Evolutionary conservation across 1,140 invertebrate species (phyloP).

Genomic region (Wasmannia auropunctata): DNA sequence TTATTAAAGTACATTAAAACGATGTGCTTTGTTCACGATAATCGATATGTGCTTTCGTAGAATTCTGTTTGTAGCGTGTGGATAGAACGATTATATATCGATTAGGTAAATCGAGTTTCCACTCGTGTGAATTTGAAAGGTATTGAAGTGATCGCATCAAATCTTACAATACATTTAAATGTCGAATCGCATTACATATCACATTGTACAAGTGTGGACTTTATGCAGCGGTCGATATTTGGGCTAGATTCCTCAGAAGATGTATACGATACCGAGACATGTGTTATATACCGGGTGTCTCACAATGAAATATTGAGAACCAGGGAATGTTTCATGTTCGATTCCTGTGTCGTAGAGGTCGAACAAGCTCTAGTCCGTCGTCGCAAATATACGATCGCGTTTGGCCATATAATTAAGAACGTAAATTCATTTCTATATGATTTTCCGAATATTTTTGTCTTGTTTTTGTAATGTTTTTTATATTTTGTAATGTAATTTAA

Average conservation of each 20-base stretch:
- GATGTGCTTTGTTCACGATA: background rate
- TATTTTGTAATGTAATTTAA: background rate
- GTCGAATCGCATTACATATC: constrained; percentile 39
- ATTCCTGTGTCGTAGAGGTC: constrained; percentile 28
- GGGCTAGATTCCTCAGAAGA: constrained; percentile 52
- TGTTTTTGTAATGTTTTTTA: background rate
- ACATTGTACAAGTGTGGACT: constrained; percentile 14
- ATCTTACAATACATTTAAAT: constrained; percentile 1
- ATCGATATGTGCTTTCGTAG: constrained; percentile 17
- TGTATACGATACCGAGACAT: constrained; percentile 31
- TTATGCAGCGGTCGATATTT: constrained; percentile 54
- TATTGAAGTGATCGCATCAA: constrained; percentile 8
- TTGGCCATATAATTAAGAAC: background rate
- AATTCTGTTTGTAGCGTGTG: background rate
- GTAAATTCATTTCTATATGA: background rate
- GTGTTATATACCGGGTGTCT: constrained; percentile 45
- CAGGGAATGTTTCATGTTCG: constrained; percentile 15
- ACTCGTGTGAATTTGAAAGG: constrained; percentile 6
- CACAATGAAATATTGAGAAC: constrained; percentile 44
- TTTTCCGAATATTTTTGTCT: background rate
- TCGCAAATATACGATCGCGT: background rate
- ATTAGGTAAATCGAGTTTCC: constrained; percentile 5
- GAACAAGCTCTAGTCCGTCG: background rate
- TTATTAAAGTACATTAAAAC: constrained; percentile 13
- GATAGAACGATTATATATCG: background rate